Evolutionary conservation across 2,113 vertebrate genomes (phyloP).

Genomic region (Apus apus): DNA sequence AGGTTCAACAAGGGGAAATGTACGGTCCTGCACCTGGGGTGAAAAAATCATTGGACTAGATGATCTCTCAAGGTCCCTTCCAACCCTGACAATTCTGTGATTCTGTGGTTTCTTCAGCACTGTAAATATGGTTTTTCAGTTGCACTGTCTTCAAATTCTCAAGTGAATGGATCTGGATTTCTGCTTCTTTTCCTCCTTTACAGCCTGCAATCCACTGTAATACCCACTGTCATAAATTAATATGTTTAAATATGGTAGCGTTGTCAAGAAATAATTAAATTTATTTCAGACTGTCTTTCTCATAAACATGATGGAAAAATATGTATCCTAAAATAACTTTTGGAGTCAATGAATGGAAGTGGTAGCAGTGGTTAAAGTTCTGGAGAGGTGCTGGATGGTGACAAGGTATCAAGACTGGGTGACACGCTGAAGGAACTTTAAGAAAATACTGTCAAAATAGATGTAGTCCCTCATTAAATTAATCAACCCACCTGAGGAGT

Average conservation of each 20-base stretch:
- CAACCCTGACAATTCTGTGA: no score
- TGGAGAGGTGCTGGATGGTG: conserved; percentile 10
- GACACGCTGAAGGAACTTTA: conserved; percentile 43
- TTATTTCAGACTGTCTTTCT: conserved; percentile 34
- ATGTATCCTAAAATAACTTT: conserved; percentile 41
- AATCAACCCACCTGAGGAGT: conserved; percentile 32
- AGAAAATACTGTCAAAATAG: conserved; percentile 57
- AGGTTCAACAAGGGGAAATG: no score
- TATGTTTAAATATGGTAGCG: neutral
- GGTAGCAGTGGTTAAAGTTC: neutral
- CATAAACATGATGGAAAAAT: conserved; percentile 15
- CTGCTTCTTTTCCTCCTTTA: neutral
- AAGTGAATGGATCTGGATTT: neutral
- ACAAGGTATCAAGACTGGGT: conserved; percentile 35
- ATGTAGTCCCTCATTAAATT: conserved; percentile 60
- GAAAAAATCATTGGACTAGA: no score
- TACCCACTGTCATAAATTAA: neutral
- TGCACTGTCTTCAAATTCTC: neutral
- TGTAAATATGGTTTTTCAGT: neutral
- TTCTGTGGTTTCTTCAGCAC: neutral
- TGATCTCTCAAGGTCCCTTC: no score
- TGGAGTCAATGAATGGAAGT: neutral
- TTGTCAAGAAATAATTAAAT: conserved; percentile 46
- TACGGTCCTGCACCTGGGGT: no score
- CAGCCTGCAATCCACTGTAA: neutral